These are phyloP conservation scores for Xestia c-nigrum DNA, from an alignment of 2,888 invertebrate genomes.

Conservation along the genomic window DNA sequence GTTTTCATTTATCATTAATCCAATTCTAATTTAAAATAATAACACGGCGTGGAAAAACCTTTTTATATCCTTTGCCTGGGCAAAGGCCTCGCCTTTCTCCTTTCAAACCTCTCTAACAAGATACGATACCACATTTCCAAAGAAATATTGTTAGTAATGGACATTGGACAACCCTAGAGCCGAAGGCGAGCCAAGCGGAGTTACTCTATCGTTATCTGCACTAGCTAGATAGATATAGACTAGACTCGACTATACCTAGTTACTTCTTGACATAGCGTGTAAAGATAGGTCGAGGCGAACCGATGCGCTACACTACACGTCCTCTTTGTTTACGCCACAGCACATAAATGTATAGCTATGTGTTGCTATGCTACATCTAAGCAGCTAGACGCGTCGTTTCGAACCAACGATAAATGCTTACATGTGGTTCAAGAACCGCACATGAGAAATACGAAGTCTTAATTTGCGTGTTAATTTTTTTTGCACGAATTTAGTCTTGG, in stretches of 20 bases:
- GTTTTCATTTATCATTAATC: slow-evolving; percentile 20
- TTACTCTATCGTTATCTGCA: slow-evolving; percentile 63
- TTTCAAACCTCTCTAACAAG: background rate
- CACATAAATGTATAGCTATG: slow-evolving; percentile 42
- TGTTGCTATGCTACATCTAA: slow-evolving; percentile 64
- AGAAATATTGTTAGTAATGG: slow-evolving; percentile 34
- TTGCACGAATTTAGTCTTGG: slow-evolving; percentile 18
- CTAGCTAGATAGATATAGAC: slow-evolving; percentile 62
- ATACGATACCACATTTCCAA: background rate
- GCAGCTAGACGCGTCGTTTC: slow-evolving; percentile 23
- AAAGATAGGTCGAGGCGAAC: slow-evolving; percentile 78
- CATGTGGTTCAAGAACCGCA: slow-evolving; percentile 33
- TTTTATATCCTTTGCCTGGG: background rate
- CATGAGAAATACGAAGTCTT: slow-evolving; percentile 14
- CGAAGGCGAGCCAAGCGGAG: slow-evolving; percentile 59
- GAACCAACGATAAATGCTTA: slow-evolving; percentile 33
- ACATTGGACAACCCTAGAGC: slow-evolving; percentile 62
- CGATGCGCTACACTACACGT: slow-evolving; percentile 70
- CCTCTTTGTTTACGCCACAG: slow-evolving; percentile 72
- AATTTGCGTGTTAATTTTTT: slow-evolving; percentile 28
- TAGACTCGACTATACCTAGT: slow-evolving; percentile 61
- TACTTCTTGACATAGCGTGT: slow-evolving; percentile 64
- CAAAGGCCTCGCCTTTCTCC: background rate
- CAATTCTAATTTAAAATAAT: background rate
- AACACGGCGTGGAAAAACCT: background rate